These are phyloP conservation scores for Tichodroma muraria DNA, from an alignment of 2,113 vertebrate genomes.

Conservation along the genomic window DNA sequence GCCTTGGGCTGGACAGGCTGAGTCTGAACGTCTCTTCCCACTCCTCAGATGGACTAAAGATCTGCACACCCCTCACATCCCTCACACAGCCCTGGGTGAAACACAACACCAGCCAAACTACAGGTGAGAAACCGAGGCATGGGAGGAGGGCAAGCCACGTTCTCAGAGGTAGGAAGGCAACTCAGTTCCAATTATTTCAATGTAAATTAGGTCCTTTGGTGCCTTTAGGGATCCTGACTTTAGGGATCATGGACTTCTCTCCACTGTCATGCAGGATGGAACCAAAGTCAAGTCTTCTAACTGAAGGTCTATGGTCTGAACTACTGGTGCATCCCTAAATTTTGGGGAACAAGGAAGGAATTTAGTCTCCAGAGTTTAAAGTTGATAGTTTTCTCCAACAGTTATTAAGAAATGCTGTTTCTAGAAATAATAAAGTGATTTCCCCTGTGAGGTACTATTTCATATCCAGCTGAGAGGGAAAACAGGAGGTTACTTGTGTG, in stretches of 20 bases:
- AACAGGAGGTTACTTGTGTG: conserved; percentile 8
- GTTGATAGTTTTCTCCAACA: background rate
- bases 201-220: background rate
- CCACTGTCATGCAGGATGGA: background rate
- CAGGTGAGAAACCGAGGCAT: background rate
- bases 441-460: background rate
- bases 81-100: background rate
- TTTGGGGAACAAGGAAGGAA: background rate
- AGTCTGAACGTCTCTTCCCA: background rate
- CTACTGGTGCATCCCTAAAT: background rate
- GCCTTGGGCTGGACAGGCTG: background rate
- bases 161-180: background rate
- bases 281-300: background rate
- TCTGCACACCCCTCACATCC: background rate
- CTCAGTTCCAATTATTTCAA: background rate
- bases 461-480: conserved; percentile 18
- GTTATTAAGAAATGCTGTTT: conserved; percentile 8
- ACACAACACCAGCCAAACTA: background rate
- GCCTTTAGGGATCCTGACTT: background rate
- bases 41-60: background rate
- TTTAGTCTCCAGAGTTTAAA: background rate
- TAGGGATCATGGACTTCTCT: background rate
- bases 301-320: background rate
- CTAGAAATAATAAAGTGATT: conserved; percentile 43
- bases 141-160: background rate